Evolutionary conservation across 1,140 invertebrate species (phyloP).

Genomic region (Spodoptera litura): DNA sequence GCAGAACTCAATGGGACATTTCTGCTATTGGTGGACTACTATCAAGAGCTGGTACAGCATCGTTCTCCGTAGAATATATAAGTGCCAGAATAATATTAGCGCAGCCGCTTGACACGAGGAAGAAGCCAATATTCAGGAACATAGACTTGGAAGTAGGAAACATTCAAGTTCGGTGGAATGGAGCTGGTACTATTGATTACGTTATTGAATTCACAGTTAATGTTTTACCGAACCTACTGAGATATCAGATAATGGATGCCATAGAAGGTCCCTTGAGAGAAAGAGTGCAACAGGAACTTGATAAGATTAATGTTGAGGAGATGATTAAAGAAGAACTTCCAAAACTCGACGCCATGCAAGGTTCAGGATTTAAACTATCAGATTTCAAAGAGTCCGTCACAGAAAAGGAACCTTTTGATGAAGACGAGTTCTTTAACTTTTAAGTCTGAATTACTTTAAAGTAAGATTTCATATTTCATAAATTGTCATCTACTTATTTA

Average conservation of each 20-base stretch:
- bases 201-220: slow-evolving; percentile 92
- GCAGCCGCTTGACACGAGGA: slow-evolving; percentile 92
- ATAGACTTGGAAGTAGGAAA: slow-evolving; percentile 93
- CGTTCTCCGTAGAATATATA: slow-evolving; percentile 92
- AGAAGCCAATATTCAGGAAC: slow-evolving; percentile 89
- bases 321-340: slow-evolving; percentile 89
- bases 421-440: slow-evolving; percentile 84
- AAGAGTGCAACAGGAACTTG: slow-evolving; percentile 89
- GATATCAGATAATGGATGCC: slow-evolving; percentile 94
- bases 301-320: slow-evolving; percentile 91
- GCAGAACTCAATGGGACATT: slow-evolving; percentile 92
- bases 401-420: slow-evolving; percentile 66
- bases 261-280: slow-evolving; percentile 91
- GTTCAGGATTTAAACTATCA: slow-evolving; percentile 81
- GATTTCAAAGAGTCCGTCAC: slow-evolving; percentile 59
- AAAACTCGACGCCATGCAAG: slow-evolving; percentile 87
- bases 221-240: slow-evolving; percentile 92
- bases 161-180: slow-evolving; percentile 91
- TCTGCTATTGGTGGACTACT: slow-evolving; percentile 89
- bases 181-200: slow-evolving; percentile 93
- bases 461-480: background rate
- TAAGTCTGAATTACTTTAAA: slow-evolving; percentile 30
- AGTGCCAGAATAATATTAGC: slow-evolving; percentile 88
- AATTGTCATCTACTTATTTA: slow-evolving; percentile 25
- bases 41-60: slow-evolving; percentile 89